Conservation (phyloP, 2,797 vertebrate species). For the Basileuterus tristriatus region DNA sequence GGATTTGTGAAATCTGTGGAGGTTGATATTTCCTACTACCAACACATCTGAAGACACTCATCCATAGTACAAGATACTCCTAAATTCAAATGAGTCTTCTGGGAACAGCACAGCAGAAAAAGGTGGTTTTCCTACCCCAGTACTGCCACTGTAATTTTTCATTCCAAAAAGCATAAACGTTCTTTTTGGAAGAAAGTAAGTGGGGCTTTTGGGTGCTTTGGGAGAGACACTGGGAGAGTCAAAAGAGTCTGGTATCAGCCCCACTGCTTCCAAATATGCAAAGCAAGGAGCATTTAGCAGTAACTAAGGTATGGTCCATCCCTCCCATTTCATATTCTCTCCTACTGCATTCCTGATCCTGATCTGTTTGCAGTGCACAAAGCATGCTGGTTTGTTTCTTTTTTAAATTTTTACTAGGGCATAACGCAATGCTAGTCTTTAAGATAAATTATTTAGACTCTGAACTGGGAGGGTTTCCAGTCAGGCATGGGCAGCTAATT, state of each 20-base stretch:
- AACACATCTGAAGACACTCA: neutral
- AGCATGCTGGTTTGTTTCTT: neutral
- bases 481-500: constrained; percentile 30
- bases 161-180: neutral
- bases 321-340: fast-evolving
- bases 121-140: neutral
- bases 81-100: neutral
- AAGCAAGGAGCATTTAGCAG: neutral
- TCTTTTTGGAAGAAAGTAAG: no score
- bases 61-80: neutral
- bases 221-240: neutral
- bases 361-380: neutral
- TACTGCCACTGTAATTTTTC: neutral
- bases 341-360: neutral
- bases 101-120: neutral
- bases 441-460: neutral
- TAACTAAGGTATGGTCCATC: neutral
- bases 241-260: neutral
- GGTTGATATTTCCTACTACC: neutral
- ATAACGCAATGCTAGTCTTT: neutral
- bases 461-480: neutral
- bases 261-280: neutral
- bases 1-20: neutral
- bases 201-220: neutral
- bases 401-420: neutral